Base-by-base conservation (phyloP, 1,140 invertebrate species). In the Drosophila biarmipes region DNA sequence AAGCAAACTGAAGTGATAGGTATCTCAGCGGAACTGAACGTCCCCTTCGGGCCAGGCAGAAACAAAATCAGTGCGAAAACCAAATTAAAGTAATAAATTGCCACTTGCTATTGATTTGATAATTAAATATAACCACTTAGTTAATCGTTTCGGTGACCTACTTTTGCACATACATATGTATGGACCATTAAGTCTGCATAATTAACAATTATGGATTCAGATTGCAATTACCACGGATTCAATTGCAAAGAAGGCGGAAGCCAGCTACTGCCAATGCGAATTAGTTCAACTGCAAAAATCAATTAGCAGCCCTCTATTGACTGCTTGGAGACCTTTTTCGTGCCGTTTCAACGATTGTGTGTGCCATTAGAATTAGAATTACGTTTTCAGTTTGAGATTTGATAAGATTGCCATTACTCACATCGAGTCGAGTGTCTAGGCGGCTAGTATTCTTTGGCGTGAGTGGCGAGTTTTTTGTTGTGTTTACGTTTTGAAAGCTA, bases 351-450 rank as follows among this genome's bases (percentile, higher is more conserved):
- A 51, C 48, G 29, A 34, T 51, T 34, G 19, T n/a, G 10, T 21
- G 35, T 2, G 14, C 46, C 24, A 49, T 49, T 17, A 49, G 46
- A 35, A 52, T 37, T 51, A 34, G 46, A 35, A 52, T 37, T 51
- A 34, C 27, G 48, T 34, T 51, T 19, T 34, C 29, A 51, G 48
- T 51, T 31, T 34, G 10, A 12, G 24, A 19, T 51, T 51, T 51
- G 29, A 51, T 51, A 51, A 51, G 48, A 51, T 51, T 31, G 15
- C 10, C 10, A 51, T 51, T 51, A 51, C 48, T 34, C 48, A 51
- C 17, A 29, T 15, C 46, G 8, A 31, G 27, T 15, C 46, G 8
- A 31, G 27, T 48, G 15, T 12, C 45, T 46, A 46, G 45, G 29
- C 45, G 45, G 21, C 21, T n/a, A 10, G 21, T 27, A 46, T 29